phyloP scores from a whole-genome alignment of 92 coral and sea anemone species.

The Epizoanthus fatuus region DNA sequence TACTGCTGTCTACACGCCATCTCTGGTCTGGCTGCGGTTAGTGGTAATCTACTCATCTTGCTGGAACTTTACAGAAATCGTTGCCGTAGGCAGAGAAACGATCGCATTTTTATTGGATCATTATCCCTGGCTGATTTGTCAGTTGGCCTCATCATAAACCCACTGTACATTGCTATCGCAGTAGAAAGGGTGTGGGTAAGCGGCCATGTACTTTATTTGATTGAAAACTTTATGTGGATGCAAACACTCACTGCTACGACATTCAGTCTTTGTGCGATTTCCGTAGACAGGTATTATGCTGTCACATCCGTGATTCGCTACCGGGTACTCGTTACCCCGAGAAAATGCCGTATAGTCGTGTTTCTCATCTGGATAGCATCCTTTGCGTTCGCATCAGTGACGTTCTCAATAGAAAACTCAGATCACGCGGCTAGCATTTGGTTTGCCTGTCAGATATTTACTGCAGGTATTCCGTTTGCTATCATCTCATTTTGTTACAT shows the following conservation, averaged over 20 bases:
- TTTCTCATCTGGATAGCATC: no score
- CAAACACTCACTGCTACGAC: conserved; percentile 17
- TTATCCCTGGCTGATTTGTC: conserved; percentile 19
- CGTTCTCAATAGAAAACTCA: no score
- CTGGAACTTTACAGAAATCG: no score
- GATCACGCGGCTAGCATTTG: no score
- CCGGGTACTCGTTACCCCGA: background rate
- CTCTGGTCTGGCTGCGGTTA: no score
- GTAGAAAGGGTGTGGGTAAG: conserved; percentile 13
- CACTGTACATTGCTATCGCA: conserved; percentile 17
- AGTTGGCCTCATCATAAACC: conserved; percentile 27
- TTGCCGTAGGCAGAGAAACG: no score
- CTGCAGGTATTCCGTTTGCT: no score
- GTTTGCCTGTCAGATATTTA: no score
- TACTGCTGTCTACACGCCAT: no score
- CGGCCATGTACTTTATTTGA: background rate
- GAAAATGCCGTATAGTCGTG: background rate
- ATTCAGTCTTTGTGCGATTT: conserved; percentile 10
- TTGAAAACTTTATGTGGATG: conserved; percentile 35
- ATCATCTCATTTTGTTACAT: no score
- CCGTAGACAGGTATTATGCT: conserved; percentile 9
- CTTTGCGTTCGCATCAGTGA: no score
- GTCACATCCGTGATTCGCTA: background rate
- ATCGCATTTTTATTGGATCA: conserved; percentile 3
- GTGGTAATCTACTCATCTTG: no score